Conservation (phyloP, 2,888 invertebrate species). For the Bombyx huttoni region DNA sequence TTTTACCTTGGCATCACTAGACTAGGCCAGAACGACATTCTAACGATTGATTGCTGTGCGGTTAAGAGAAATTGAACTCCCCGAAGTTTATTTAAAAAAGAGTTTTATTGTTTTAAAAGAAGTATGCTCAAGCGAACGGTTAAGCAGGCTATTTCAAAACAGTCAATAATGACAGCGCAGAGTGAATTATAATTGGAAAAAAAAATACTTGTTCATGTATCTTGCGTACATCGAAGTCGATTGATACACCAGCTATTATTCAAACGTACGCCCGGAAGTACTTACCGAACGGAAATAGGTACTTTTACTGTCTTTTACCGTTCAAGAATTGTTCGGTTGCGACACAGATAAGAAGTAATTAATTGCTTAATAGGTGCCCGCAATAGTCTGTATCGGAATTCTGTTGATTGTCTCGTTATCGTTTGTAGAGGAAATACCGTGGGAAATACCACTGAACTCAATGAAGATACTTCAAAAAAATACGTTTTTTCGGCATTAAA, state of each 20-base stretch:
- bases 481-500: too few relatives aligned
- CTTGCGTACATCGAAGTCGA: conserved; percentile 4
- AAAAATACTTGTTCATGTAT: conserved; percentile 1
- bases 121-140: neutral
- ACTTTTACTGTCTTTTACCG: conserved; percentile 1
- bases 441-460: too few relatives aligned
- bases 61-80: too few relatives aligned
- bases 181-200: neutral
- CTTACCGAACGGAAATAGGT: conserved; percentile 1
- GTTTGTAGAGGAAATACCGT: neutral
- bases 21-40: too few relatives aligned
- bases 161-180: neutral
- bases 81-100: too few relatives aligned
- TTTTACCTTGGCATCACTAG: too few relatives aligned
- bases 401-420: neutral
- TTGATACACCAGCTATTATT: conserved; percentile 1
- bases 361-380: neutral
- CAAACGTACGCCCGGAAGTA: conserved; percentile 1
- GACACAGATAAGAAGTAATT: neutral
- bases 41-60: too few relatives aligned
- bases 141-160: neutral
- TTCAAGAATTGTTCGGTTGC: neutral
- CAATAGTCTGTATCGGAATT: neutral
- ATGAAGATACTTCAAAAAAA: too few relatives aligned
- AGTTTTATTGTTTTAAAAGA: neutral